Percentiles rank a stretch among this genome's conserved stretches.
Conservation (phyloP, 2,113 vertebrate species). For the Ptilorrhoa leucosticta region DNA sequence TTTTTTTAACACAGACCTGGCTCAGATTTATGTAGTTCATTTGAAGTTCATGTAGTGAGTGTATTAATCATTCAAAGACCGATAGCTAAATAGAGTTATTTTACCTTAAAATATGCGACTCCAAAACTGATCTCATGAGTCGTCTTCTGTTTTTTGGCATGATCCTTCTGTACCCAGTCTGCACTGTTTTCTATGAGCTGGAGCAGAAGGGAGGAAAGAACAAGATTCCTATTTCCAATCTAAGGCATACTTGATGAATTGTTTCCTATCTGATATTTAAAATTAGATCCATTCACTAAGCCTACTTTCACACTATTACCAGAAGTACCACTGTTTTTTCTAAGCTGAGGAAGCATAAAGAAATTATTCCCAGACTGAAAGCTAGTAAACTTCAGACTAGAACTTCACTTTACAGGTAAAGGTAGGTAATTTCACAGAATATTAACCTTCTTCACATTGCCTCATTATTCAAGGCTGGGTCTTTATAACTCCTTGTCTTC, state of each 20-base stretch:
- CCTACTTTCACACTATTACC: not conserved
- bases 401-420: conserved; percentile 1
- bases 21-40: conserved; percentile 19
- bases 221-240: not conserved
- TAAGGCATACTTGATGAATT: not conserved
- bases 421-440: conserved; percentile 11
- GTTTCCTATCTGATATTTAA: not conserved
- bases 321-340: not conserved
- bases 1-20: not conserved
- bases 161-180: not conserved
- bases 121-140: not conserved
- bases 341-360: not conserved
- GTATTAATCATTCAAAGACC: not conserved
- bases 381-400: not conserved
- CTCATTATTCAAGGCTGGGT: not conserved
- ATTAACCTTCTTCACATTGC: not conserved
- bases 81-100: not conserved
- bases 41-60: conserved; percentile 1
- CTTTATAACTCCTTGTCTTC: not conserved
- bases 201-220: not conserved
- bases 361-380: not conserved
- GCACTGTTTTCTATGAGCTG: not conserved
- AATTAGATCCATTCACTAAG: not conserved
- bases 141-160: not conserved
- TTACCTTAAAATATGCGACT: not conserved